These are phyloP conservation scores for Zaprionus davidi DNA, from an alignment of 1,140 invertebrate genomes.

Conservation along the genomic window DNA sequence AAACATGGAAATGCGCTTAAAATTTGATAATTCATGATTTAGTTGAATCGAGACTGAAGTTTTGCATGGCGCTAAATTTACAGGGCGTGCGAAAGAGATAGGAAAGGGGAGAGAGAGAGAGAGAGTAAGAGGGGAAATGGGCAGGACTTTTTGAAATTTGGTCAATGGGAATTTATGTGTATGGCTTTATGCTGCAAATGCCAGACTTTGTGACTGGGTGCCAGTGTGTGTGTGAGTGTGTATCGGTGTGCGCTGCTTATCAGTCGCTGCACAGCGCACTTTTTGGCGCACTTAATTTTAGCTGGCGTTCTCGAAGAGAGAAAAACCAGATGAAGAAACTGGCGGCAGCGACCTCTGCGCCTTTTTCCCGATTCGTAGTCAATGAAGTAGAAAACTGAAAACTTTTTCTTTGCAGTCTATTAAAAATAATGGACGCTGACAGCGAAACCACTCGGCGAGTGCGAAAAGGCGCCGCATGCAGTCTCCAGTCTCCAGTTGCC, in stretches of 20 bases:
- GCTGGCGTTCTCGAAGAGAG: constrained; percentile 41
- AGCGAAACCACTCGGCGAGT: constrained; percentile 60
- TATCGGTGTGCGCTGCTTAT: constrained; percentile 57
- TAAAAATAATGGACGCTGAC: constrained; percentile 79
- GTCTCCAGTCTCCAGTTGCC: background rate
- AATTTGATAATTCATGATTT: constrained; percentile 30
- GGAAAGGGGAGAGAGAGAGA: no score
- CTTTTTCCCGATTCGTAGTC: constrained; percentile 75
- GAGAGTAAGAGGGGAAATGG: constrained; percentile 3
- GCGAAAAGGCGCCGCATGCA: constrained; percentile 54
- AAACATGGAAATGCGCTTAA: constrained; percentile 13
- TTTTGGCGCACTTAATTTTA: constrained; percentile 77
- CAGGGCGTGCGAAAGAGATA: constrained; percentile 14
- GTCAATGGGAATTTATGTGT: constrained; percentile 71
- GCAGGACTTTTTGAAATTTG: constrained; percentile 56
- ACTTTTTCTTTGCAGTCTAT: constrained; percentile 80
- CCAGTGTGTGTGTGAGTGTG: constrained; percentile 18
- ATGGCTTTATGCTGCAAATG: constrained; percentile 71
- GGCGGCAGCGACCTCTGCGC: constrained; percentile 41
- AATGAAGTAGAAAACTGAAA: constrained; percentile 82
- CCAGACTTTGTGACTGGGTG: constrained; percentile 24
- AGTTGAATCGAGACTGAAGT: constrained; percentile 22
- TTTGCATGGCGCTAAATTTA: constrained; percentile 58
- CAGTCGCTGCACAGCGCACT: constrained; percentile 72
- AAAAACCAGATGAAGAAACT: background rate